Conservation (phyloP, 2,113 vertebrate species). For the Orthonyx spaldingii region DNA sequence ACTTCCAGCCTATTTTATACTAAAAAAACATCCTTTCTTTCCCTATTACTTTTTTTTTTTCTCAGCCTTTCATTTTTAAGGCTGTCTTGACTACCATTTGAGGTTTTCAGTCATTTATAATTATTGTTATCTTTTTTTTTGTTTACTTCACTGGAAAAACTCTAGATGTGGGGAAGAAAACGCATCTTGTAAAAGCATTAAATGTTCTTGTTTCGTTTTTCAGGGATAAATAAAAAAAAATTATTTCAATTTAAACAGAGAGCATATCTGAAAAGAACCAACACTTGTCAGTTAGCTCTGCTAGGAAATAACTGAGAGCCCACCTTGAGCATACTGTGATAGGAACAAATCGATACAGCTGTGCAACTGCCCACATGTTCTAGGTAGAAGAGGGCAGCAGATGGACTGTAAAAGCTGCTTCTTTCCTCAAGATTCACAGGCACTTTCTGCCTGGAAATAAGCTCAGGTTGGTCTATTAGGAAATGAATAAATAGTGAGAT, state of each 20-base stretch:
- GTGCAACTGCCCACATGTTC: background rate
- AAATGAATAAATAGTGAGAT: conserved; percentile 38
- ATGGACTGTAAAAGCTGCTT: background rate
- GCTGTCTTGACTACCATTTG: background rate
- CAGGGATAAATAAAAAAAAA: background rate
- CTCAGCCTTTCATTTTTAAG: background rate
- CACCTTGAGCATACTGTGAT: background rate
- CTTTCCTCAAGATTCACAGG: background rate
- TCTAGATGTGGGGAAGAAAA: background rate
- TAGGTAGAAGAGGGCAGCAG: background rate
- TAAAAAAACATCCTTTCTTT: rapidly evolving
- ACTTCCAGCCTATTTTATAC: background rate
- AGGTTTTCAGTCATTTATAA: background rate
- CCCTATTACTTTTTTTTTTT: rapidly evolving
- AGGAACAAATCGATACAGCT: background rate
- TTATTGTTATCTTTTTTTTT: background rate
- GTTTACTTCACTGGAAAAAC: background rate
- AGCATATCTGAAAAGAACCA: background rate
- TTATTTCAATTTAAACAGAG: background rate
- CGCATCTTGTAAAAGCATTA: background rate
- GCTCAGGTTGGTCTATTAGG: conserved; percentile 24
- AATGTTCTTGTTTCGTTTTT: background rate
- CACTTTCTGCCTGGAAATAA: background rate
- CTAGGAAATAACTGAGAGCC: background rate
- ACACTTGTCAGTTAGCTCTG: background rate